phyloP scores from a whole-genome alignment of 1,140 invertebrate species.

The Gonioctena quinquepunctata region DNA sequence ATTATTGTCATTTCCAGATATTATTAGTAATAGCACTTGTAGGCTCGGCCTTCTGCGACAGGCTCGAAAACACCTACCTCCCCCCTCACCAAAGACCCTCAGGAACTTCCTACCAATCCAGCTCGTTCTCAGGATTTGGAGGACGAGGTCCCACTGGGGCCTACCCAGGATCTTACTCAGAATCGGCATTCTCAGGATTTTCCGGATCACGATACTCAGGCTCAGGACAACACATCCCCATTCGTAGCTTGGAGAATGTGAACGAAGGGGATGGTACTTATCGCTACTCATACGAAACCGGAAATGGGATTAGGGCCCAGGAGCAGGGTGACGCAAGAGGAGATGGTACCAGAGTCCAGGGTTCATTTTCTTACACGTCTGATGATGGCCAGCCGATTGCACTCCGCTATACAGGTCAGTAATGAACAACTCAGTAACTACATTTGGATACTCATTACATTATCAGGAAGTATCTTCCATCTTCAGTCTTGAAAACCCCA shows the following conservation, averaged over 20 bases:
- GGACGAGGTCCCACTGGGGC: slow-evolving; percentile 16
- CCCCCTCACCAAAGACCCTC: slow-evolving; percentile 59
- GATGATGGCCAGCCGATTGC: slow-evolving; percentile 60
- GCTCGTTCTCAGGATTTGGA: slow-evolving; percentile 44
- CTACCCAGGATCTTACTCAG: neutral
- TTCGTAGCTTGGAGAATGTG: slow-evolving; percentile 59
- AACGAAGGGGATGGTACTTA: slow-evolving; percentile 38
- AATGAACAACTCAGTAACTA: too few species aligned
- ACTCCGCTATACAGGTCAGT: slow-evolving; percentile 62
- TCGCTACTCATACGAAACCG: slow-evolving; percentile 47
- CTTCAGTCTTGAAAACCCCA: too few species aligned
- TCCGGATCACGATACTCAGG: slow-evolving; percentile 13
- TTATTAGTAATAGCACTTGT: slow-evolving; percentile 25
- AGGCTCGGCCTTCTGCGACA: slow-evolving; percentile 35
- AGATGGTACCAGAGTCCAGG: slow-evolving; percentile 35
- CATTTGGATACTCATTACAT: too few species aligned
- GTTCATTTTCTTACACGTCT: slow-evolving; percentile 62
- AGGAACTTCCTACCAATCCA: too few species aligned
- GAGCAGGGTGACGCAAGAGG: slow-evolving; percentile 49
- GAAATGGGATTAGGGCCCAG: slow-evolving; percentile 34
- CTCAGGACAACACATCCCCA: slow-evolving; percentile 55
- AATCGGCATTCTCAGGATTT: too few species aligned
- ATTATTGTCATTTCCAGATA: too few species aligned
- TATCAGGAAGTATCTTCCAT: too few species aligned
- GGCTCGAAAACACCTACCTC: slow-evolving; percentile 65